phyloP scores from a whole-genome alignment of 2,797 vertebrate genomes.

The Karalla daura region DNA sequence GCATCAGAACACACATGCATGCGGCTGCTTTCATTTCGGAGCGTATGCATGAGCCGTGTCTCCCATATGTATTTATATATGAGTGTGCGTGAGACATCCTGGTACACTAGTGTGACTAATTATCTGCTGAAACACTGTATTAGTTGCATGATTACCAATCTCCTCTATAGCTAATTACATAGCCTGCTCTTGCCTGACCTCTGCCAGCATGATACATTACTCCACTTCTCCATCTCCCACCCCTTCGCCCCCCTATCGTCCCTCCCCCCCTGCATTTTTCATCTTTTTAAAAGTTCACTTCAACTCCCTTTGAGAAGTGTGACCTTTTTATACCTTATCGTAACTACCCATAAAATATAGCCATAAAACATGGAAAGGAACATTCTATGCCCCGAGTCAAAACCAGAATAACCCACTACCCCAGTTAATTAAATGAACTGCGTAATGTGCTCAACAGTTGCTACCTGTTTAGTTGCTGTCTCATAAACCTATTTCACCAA shows the following conservation, averaged over 20 bases:
- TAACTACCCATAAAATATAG: constrained; percentile 55
- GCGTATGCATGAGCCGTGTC: background rate
- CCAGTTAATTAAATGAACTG: constrained; percentile 58
- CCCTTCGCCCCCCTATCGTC: constrained; percentile 21
- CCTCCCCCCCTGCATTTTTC: constrained; percentile 11
- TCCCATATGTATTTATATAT: constrained; percentile 11
- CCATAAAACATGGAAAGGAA: constrained; percentile 48
- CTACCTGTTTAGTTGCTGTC: constrained; percentile 17
- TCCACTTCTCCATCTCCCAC: constrained; percentile 56
- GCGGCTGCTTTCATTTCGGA: constrained; percentile 5
- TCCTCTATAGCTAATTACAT: constrained; percentile 83
- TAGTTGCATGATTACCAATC: constrained; percentile 82
- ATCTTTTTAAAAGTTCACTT: constrained; percentile 66
- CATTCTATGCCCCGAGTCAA: constrained; percentile 40
- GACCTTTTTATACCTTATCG: constrained; percentile 61
- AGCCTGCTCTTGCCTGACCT: constrained; percentile 78
- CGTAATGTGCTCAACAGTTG: constrained; percentile 7
- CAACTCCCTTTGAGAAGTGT: constrained; percentile 50
- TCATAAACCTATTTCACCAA: constrained; percentile 9
- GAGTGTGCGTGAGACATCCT: constrained; percentile 42
- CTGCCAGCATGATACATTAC: constrained; percentile 80
- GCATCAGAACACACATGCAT: background rate
- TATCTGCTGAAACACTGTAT: constrained; percentile 80
- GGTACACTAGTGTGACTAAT: constrained; percentile 78
- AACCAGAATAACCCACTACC: constrained; percentile 52